These are phyloP conservation scores for Zygothrica quintamaculata DNA, from an alignment of 2,888 invertebrate species.

Conservation along the genomic window DNA sequence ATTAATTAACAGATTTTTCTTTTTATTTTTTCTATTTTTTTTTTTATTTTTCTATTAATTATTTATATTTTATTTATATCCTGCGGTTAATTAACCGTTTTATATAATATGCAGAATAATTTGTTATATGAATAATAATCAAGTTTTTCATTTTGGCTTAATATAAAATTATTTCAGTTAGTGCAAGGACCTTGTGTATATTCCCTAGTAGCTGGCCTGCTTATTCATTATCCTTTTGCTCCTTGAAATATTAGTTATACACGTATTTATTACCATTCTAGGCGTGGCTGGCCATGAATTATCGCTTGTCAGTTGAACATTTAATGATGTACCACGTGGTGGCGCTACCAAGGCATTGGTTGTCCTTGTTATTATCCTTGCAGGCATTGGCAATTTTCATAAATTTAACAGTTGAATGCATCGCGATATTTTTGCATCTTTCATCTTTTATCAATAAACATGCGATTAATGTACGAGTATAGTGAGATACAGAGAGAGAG, in stretches of 20 bases:
- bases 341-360: slow-evolving; percentile 47
- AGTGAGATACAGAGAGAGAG: too few species aligned
- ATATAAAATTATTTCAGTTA: background rate
- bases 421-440: slow-evolving; percentile 68
- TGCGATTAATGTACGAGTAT: slow-evolving; percentile 15
- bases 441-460: slow-evolving; percentile 78
- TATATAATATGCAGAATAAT: too few species aligned
- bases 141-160: too few species aligned
- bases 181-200: too few species aligned
- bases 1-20: too few species aligned
- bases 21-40: too few species aligned
- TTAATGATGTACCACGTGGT: slow-evolving; percentile 79
- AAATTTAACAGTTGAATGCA: slow-evolving; percentile 77
- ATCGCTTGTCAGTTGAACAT: slow-evolving; percentile 77
- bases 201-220: too few species aligned
- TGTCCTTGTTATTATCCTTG: slow-evolving; percentile 11
- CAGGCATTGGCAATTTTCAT: slow-evolving; percentile 74
- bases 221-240: background rate
- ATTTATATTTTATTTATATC: too few species aligned
- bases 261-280: slow-evolving; percentile 9
- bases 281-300: slow-evolving; percentile 68
- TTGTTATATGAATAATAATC: too few species aligned
- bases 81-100: too few species aligned
- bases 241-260: slow-evolving; percentile 19
- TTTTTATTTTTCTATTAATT: too few species aligned